Base-by-base conservation (phyloP, 2,888 invertebrate species). In the Baccha elongata region DNA sequence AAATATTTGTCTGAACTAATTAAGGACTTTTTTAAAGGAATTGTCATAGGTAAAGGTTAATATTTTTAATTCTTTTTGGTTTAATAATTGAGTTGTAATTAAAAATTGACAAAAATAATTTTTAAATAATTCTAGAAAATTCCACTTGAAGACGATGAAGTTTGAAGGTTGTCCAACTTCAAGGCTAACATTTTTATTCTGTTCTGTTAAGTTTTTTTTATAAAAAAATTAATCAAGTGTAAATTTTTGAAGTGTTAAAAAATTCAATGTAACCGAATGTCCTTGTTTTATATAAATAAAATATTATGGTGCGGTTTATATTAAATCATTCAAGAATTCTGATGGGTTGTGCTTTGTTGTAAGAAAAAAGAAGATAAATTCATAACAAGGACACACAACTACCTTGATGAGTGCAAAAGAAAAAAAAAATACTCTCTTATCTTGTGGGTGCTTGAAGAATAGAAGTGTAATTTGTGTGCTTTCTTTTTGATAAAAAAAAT, bases 1-100 rank as follows among this genome's bases (percentile, higher is more conserved):
- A 87, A 89, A 88, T 87, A 84, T 79, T 79, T 69, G 68, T 58
- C 64, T 78, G 48, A 76, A 55, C 62, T 19, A 72, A 37, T 67
- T 42, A 26, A 48, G 81, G 60, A 44, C 64, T 68, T 58, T 15
- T 53, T 53, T 35, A 10, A 26, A 19, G 60, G 60, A 60, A 19
- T 42, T 32, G 29, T 15, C 4, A 26, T 29, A 8, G 44, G 3
- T 29, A 15, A 7, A 44, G 29, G 29, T 44, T 44, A 4, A 8
- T 52, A 17, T 52, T 1, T 44, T 13, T 37, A 15, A 23, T 37
- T 21, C 15, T 3, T 15, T 50, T 23, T 23, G 37, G 55, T 40
- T 11, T 0, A 15, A 37, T 8, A 15, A 44, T 44, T 37, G 13
- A 23, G 10, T 53, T 1, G 15, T 29, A 50, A 29, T 6, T 13